Evolutionary conservation across 2,888 invertebrate species (phyloP).

Genomic region (Scelioninae gen. 1): DNA sequence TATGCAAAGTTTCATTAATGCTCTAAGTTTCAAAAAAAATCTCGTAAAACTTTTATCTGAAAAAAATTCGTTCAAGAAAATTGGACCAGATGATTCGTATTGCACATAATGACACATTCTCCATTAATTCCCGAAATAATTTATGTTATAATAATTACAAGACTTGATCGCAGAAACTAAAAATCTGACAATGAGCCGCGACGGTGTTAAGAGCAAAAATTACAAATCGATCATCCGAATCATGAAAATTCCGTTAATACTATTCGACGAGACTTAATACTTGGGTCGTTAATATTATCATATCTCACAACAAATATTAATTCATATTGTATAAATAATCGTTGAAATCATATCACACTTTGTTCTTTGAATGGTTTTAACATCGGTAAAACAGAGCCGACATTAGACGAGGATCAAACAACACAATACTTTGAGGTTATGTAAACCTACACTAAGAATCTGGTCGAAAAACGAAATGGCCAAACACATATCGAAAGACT

Average conservation of each 20-base stretch:
- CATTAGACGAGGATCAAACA: slow-evolving; percentile 3
- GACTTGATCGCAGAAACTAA: too few relatives aligned
- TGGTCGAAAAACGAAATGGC: background rate
- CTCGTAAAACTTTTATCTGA: too few relatives aligned
- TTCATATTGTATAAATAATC: slow-evolving; percentile 15
- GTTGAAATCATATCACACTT: slow-evolving; percentile 37
- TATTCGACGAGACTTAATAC: slow-evolving; percentile 37
- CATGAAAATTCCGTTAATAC: slow-evolving; percentile 27
- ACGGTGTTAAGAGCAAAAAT: slow-evolving; percentile 11
- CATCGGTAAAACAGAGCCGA: background rate
- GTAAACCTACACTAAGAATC: background rate
- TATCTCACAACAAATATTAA: slow-evolving; percentile 2
- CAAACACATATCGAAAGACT: background rate
- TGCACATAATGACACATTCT: too few relatives aligned
- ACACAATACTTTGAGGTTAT: background rate
- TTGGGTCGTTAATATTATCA: slow-evolving; percentile 8
- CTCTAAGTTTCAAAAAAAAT: too few relatives aligned
- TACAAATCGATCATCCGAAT: slow-evolving; percentile 29
- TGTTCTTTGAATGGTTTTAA: slow-evolving; percentile 2
- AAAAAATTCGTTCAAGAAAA: background rate
- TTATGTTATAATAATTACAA: background rate
- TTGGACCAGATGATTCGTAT: background rate
- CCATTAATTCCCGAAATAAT: too few relatives aligned
- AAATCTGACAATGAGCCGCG: background rate
- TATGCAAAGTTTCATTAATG: too few relatives aligned